Evolutionary conservation across 2,113 vertebrate genomes (phyloP), one percentile per base, ranked within the genome.

Genomic region (Pantherophis guttatus): DNA sequence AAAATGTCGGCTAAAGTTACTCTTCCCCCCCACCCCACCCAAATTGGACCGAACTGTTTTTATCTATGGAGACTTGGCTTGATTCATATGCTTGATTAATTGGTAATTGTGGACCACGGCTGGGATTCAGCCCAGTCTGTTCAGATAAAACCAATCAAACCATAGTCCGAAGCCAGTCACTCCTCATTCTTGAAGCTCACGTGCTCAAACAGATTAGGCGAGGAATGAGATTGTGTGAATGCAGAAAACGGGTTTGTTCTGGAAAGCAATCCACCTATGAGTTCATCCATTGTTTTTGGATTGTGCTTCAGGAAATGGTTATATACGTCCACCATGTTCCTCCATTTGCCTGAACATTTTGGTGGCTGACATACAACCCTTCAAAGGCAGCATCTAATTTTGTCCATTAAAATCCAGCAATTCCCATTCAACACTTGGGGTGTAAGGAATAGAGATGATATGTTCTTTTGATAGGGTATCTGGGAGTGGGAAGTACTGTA

Each of bases 11-110:
- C 17, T 39, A 81, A 81, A 9, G 21, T 21, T 44, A 44, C 8
- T 44, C 17, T 81, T 39, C 21, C 1, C 0, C 17, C 39, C 17
- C 11, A 15, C 7, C 0, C 8, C 8, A 8, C 11, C 54, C 7
- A 19, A 44, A 81, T 81, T 81, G 33, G 75, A 44, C 75, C 21
- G 8, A 39, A 39, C 75, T 39, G 17, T 81, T 81, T 81, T 39
- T 81, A n/a, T 81, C 33, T 19, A 81, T 81, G 70, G 62, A 29
- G 26, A 65, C 26, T 65, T 65, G 29, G 17, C 44, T 81, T 81
- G 75, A 81, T 81, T 81, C n/a, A 81, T 39, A 29, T 0, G 10
- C 29, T 65, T 29, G 75, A 81, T 81, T 81, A 44, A 81, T 81
- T 81, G 65, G 13, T 70, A 33, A 33, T 33, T 70, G 12, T 70